Conservation (phyloP, 2,797 vertebrate genomes). For the Botia almorhae region DNA sequence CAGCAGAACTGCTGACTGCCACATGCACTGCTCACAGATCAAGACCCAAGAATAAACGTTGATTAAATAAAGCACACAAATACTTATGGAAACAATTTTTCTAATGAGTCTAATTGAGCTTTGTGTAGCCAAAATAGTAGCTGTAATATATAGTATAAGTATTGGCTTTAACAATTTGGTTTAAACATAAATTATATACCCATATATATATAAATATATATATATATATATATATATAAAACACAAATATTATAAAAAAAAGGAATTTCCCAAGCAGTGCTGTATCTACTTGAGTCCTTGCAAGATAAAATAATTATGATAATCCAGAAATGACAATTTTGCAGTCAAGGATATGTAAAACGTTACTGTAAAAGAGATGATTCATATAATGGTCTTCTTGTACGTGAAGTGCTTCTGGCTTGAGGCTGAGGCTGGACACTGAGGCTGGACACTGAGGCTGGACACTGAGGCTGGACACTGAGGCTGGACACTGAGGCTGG, state of each 20-base stretch:
- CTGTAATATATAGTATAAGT: not conserved
- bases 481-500: no score
- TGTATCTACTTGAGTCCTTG: not conserved
- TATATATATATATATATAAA: no score
- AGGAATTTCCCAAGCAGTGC: not conserved
- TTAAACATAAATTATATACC: not conserved
- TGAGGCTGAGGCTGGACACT: not conserved
- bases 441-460: no score
- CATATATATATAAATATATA: no score
- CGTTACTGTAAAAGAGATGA: slow-evolving; percentile 7
- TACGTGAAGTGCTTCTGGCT: slow-evolving; percentile 3
- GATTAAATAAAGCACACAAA: slow-evolving; percentile 53
- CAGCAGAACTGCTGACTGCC: slow-evolving; percentile 37
- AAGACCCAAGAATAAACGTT: not conserved
- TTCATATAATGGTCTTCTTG: not conserved
- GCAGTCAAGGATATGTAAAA: slow-evolving; percentile 6
- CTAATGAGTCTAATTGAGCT: slow-evolving; percentile 17
- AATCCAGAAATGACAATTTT: slow-evolving; percentile 7
- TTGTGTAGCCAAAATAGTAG: slow-evolving; percentile 7
- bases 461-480: no score
- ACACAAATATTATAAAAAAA: no score
- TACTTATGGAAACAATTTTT: slow-evolving; percentile 10
- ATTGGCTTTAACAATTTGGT: not conserved
- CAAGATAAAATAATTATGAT: not conserved
- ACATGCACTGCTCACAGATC: slow-evolving; percentile 14